phyloP scores from a whole-genome alignment of 2,888 invertebrate genomes.

The Syritta pipiens region DNA sequence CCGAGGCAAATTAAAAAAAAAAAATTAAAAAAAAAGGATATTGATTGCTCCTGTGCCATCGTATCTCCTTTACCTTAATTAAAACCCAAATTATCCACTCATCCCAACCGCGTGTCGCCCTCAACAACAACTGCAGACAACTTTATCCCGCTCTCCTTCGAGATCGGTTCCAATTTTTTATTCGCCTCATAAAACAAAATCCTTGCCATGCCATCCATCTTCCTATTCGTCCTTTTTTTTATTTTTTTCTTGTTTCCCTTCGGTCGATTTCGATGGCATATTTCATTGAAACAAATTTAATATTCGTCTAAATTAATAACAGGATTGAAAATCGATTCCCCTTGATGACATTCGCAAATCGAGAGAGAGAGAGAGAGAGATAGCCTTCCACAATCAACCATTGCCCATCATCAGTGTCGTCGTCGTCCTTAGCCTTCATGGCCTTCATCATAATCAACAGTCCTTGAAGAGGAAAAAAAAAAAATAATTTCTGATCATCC shows the following conservation, averaged over 20 bases:
- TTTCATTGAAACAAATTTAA: conserved; percentile 30
- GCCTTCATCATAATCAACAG: neutral
- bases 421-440: neutral
- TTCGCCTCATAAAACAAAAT: too few relatives aligned
- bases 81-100: conserved; percentile 31
- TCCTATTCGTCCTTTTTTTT: neutral
- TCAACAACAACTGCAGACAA: conserved; percentile 17
- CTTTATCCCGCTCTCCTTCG: too few relatives aligned
- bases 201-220: neutral
- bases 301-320: conserved; percentile 36
- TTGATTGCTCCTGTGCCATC: conserved; percentile 18
- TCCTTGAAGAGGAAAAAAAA: neutral
- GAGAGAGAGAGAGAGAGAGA: too few relatives aligned
- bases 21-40: neutral
- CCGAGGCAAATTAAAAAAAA: neutral
- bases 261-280: neutral
- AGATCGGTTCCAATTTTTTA: too few relatives aligned
- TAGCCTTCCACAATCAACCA: too few relatives aligned
- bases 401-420: neutral
- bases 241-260: neutral
- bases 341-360: conserved; percentile 29
- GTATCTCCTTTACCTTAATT: conserved; percentile 9
- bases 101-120: neutral
- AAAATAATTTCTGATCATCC: neutral
- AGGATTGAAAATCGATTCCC: conserved; percentile 36